Percentiles rank a stretch among this genome's conserved stretches.
Evolutionary conservation across 1,140 invertebrate species (phyloP).

Genomic region (Diorhabda carinulata): DNA sequence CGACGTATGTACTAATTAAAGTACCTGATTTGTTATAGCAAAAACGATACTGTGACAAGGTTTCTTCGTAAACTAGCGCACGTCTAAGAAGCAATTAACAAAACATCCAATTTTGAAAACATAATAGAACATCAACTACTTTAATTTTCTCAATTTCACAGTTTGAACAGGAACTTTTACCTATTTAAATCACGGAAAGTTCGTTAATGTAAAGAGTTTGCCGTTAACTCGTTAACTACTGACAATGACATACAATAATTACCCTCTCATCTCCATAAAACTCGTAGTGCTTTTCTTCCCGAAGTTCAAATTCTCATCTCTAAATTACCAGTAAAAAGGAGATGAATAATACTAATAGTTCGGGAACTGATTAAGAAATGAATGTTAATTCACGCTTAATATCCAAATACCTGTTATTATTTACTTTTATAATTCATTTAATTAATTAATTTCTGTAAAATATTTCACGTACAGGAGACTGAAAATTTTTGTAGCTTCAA

Average conservation of each 20-base stretch:
- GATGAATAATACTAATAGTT: not conserved
- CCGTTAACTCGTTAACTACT: conserved; percentile 30
- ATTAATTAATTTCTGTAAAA: too few species aligned
- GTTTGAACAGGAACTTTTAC: conserved; percentile 20
- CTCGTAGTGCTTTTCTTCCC: conserved; percentile 5
- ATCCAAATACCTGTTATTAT: too few species aligned
- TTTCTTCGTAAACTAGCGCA: not conserved
- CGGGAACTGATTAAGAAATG: too few species aligned
- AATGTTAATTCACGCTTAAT: too few species aligned
- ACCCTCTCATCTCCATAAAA: conserved; percentile 27
- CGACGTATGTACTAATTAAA: too few species aligned
- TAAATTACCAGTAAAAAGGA: not conserved
- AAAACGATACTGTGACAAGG: not conserved
- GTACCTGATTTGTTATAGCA: too few species aligned
- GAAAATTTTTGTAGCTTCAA: too few species aligned
- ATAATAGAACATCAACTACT: conserved; percentile 1
- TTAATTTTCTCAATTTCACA: conserved; percentile 19
- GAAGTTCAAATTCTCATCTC: conserved; percentile 7
- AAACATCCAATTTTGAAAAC: conserved; percentile 2
- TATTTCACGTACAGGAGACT: too few species aligned
- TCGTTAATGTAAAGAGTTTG: conserved; percentile 19
- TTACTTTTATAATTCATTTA: too few species aligned
- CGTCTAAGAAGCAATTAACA: not conserved
- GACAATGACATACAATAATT: conserved; percentile 37
- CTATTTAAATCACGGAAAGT: conserved; percentile 18